Evolutionary conservation across 2,888 invertebrate species (phyloP).

Genomic region (Perithous albicinctus): DNA sequence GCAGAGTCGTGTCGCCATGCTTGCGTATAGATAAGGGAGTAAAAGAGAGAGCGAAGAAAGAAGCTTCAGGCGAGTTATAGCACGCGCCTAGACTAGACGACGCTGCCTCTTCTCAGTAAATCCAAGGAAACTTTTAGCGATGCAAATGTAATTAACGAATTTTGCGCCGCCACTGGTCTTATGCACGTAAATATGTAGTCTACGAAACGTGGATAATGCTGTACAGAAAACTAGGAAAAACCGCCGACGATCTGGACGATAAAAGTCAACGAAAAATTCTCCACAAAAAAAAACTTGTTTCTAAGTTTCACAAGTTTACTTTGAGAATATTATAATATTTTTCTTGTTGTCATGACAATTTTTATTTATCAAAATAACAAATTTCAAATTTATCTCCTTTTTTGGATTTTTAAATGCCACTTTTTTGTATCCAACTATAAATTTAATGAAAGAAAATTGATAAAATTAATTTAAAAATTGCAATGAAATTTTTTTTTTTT

Average conservation of each 20-base stretch:
- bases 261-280: no score
- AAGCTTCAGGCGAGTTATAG: slow-evolving; percentile 6
- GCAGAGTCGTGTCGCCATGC: slow-evolving; percentile 8
- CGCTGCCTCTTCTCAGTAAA: slow-evolving; percentile 28
- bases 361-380: no score
- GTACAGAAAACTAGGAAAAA: slow-evolving; percentile 18
- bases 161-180: slow-evolving; percentile 39
- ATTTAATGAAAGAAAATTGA: no score
- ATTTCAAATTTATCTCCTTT: no score
- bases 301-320: no score
- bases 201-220: background rate
- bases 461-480: no score
- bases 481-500: no score
- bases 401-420: no score
- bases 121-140: slow-evolving; percentile 68
- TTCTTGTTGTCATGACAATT: no score
- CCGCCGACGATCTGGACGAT: slow-evolving; percentile 12
- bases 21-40: background rate
- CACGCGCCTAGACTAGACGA: slow-evolving; percentile 30
- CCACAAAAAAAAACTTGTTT: no score
- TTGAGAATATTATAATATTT: no score
- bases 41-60: background rate
- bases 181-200: background rate
- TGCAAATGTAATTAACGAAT: slow-evolving; percentile 71
- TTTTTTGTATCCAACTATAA: no score